Base-by-base conservation (phyloP, 2,797 vertebrate genomes). In the Myotis pilosus region DNA sequence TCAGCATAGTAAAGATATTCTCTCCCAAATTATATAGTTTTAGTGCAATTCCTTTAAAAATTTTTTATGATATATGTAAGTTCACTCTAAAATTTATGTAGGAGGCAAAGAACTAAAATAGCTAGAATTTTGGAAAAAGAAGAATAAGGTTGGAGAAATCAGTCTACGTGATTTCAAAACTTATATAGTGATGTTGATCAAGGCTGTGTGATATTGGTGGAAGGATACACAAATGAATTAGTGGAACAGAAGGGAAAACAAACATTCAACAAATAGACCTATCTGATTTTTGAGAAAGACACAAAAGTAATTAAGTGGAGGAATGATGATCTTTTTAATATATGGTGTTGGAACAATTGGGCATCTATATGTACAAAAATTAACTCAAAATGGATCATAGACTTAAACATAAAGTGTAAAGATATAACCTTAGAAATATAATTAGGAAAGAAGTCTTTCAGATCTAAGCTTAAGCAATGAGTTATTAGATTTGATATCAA, bases 21-120 rank as follows among this genome's bases (percentile, higher is more conserved):
- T 85, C 8, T 11, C 23, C 7, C 16, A 80, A 44, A 83, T 81
- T 84, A 41, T 23, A 44, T 66, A 44, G 53, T 51, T 86, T 93
- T 84, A 53, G 74, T 83, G 6, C 41, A 81, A 4, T 76, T 91
- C 8, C 85, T 94, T 23, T 71, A 49, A 78, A 83, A 83, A 84
- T 78, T 51, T 83, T 75, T 62, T 16, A 81, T 62, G 47, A 25
- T 38, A 33, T 33, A 25, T 17, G 33, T 28, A 95, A 57, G 13
- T n/a, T 76, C 11, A 64, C 91, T 93, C 60, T 69, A 49, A 85
- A 93, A 30, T 93, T 76, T 83, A 81, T 87, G 49, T 76, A 44
- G 76, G 47, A 38, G 38, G 38, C 25, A 82, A 71, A 90, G 76
- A 88, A 78, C 33, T 66, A 75, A 71, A 89, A 57, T 82, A 92